Base-by-base conservation (phyloP, 2,797 vertebrate species). In the Eupleurogrammus muticus region DNA sequence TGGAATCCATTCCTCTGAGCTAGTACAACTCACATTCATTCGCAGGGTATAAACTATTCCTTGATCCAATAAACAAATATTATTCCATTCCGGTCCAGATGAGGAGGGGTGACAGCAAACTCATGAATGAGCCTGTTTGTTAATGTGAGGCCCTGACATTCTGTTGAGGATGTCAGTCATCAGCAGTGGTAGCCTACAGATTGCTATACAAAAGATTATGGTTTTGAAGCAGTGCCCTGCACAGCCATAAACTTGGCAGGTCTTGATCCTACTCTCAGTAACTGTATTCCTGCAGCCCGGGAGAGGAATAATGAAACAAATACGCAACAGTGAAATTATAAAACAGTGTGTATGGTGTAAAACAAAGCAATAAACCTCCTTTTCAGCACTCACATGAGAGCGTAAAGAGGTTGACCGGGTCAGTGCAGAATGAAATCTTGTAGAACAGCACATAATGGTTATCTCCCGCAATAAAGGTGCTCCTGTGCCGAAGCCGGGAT, bases 1-100 rank as follows among this genome's bases (percentile, higher is more conserved):
- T 89, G 80, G 59, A 92, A 91, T 90, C 68, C 19, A 82, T 76
- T 85, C 81, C 73, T 9, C 34, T 17, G 46, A 68, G 83, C 80
- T 76, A 74, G 66, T 81, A 80, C 66, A 78, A 81, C 84, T 90
- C 75, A 85, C 73, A 21, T 78, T 85, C 81, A 83, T 87, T 84
- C 83, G 88, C 88, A 86, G 91, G 70, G 84, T 72, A 77, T 89
- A 80, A 94, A 93, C 91, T 90, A 90, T 89, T 92, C 79, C 88
- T 84, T 80, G 77, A 67, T 89, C 89, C 89, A 92, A 92, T 85
- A 93, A 95, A 94, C 91, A 94, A 95, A 95, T 89, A 93, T 92
- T 93, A 88, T 93, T 93, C 82, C 73, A 46, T 75, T 84, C 70
- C 59, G 34, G 58, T 83, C 54, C 73, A 67, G 56, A 62, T 66